Evolutionary conservation across 2,113 vertebrate species (phyloP), one percentile per base, ranked within the genome.

Genomic region (Piprites chloris): DNA sequence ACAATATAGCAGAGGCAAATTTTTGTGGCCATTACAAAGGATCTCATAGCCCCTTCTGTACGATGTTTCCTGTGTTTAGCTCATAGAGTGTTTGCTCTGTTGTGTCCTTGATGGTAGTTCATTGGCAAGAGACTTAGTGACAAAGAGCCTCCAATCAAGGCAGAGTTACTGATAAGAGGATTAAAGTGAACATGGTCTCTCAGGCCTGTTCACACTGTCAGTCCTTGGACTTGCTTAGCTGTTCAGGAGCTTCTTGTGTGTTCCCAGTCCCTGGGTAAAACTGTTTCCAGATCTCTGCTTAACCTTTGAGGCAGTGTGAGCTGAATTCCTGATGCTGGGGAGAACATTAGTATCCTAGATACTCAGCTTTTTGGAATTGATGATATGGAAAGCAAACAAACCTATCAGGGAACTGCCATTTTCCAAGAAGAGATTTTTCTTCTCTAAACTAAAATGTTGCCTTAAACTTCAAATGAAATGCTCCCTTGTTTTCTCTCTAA

Each of bases 401-500:
- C 52, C 79, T 96, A 82, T 95, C 92, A 85, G 85, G 42, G 85
- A 91, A 27, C 4, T 87, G 88, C 59, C 28, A 49, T 96, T 96
- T 97, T 97, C 89, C 67, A 75, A 95, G 96, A 77, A 75, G 30
- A 92, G 52, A 52, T 78, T 90, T 95, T 97, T 92, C 37, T 73
- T 68, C 41, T 59, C 67, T n/a, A 20, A 86, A 95, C 46, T 84
- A 67, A 79, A 90, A 74, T 21, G 5, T 82, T 97, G 63, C 66
- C 78, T 52, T 84, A 50, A 85, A 78, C 46, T 85, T 93, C 77
- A 89, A 87, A 89, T 74, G 4, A 91, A 97, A 90, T 87, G 39
- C 23, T 93, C 67, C 32, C 35, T 76, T 82, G 13, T 55, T 7
- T 85, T 96, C 76, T 88, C 42, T 79, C 95, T 90, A 92, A 69